Conservation (phyloP, 2,888 invertebrate genomes). For the Leptura quadrifasciata region DNA sequence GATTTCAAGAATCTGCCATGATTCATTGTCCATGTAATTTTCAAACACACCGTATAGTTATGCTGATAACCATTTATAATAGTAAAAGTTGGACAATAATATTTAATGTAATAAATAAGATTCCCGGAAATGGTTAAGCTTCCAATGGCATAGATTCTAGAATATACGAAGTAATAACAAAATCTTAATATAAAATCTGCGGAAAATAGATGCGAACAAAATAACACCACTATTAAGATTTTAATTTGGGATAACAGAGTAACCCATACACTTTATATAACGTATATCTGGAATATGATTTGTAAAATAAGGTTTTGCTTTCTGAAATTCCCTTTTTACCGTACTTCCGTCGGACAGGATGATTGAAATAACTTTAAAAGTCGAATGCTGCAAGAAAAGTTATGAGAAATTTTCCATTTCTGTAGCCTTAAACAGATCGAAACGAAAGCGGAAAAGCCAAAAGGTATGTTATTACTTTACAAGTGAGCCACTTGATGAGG, state of each 20-base stretch:
- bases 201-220: neutral
- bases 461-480: neutral
- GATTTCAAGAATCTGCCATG: too few species aligned
- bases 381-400: neutral
- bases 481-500: slow-evolving; percentile 2
- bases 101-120: neutral
- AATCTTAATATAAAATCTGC: neutral
- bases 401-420: neutral
- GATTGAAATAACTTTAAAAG: slow-evolving; percentile 7
- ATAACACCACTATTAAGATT: slow-evolving; percentile 1
- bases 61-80: neutral
- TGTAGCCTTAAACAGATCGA: neutral
- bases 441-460: neutral
- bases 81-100: neutral
- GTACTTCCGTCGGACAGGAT: slow-evolving; percentile 2
- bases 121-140: neutral
- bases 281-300: neutral
- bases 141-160: neutral
- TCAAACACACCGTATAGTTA: too few species aligned
- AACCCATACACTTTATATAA: neutral
- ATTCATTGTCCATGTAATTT: too few species aligned
- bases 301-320: neutral
- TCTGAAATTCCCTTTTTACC: neutral
- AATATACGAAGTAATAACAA: neutral
- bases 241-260: neutral